Percentiles rank a stretch among this genome's conserved stretches.
Evolutionary conservation across 1,140 invertebrate species (phyloP).

Genomic region (Luehdorfia chinensis): DNA sequence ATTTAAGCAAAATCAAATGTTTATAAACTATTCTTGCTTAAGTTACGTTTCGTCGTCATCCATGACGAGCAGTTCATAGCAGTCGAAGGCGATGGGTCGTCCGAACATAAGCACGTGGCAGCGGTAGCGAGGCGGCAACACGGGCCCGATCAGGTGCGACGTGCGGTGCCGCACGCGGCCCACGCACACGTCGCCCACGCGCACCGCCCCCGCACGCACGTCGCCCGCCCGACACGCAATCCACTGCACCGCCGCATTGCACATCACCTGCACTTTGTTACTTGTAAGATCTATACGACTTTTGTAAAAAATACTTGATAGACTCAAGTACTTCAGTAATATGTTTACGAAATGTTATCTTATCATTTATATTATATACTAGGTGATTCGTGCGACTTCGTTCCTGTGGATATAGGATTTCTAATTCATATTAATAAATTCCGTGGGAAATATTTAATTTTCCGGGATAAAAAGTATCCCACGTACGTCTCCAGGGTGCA

Average conservation of each 20-base stretch:
- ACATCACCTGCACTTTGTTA: conserved; percentile 45
- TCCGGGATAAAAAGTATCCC: no score
- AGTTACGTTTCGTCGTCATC: conserved; percentile 4
- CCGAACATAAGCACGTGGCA: conserved; percentile 62
- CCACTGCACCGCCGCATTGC: conserved; percentile 53
- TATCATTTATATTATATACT: no score
- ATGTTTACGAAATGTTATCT: no score
- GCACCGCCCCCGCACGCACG: conserved; percentile 33
- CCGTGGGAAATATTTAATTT: no score
- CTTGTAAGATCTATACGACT: neutral
- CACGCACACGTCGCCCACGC: conserved; percentile 39
- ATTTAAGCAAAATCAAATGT: no score
- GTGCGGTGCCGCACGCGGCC: conserved; percentile 58
- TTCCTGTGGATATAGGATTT: no score
- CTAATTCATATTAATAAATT: no score
- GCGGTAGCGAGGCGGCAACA: conserved; percentile 49
- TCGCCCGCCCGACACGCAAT: conserved; percentile 47
- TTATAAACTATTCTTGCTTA: no score
- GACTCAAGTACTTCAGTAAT: no score
- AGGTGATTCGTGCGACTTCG: no score
- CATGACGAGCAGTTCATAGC: conserved; percentile 54
- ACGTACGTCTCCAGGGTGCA: no score
- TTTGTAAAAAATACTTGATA: no score
- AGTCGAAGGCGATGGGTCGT: conserved; percentile 57
- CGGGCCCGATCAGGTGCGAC: conserved; percentile 52